Base-by-base conservation (phyloP, 2,113 vertebrate species). In the Andinoacara biseriatus region DNA sequence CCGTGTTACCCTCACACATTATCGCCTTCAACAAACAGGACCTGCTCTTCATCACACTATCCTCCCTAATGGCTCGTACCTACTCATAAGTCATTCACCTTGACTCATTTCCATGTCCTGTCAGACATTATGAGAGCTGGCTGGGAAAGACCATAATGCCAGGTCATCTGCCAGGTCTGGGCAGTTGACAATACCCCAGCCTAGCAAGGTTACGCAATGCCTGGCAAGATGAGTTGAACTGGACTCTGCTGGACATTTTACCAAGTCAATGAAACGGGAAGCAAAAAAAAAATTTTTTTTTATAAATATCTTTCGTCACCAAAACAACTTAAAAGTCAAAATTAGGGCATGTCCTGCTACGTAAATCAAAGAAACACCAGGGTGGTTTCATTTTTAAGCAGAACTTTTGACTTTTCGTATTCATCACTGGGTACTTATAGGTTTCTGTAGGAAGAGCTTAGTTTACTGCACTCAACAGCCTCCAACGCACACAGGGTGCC, bases 1-100 rank as follows among this genome's bases (percentile, higher is more conserved):
- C 77, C 78, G 74, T 80, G 76, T 60, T 81, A 31, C 62, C 74
- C 82, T 92, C 82, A 77, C 92, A 90, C 87, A 92, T 94, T 90
- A 94, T 86, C 89, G 67, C 93, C 90, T 81, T 80, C 58, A 65
- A 85, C 88, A 90, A 83, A 89, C 79, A 81, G 77, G 75, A 80
- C 76, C 49, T 46, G 40, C 17, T 86, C 88, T 79, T 84, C 56
- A 74, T 81, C 67, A 74, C 8, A 10, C n/a, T 6, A 61, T 79
- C 57, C 57, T 86, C 38, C 65, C 52, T 76, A 90, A 91, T 91
- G 85, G 75, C 59, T 85, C 13, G 5, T 52, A 29, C 49, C 20
- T 74, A 79, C 46, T 74, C 82, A 85, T 85, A 87, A 92, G 81
- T 88, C 87, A 89, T 86, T 91, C 86, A 89, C 85, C 77, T 88